Conservation (phyloP, 2,888 invertebrate species). For the Esperia sulphurella region DNA sequence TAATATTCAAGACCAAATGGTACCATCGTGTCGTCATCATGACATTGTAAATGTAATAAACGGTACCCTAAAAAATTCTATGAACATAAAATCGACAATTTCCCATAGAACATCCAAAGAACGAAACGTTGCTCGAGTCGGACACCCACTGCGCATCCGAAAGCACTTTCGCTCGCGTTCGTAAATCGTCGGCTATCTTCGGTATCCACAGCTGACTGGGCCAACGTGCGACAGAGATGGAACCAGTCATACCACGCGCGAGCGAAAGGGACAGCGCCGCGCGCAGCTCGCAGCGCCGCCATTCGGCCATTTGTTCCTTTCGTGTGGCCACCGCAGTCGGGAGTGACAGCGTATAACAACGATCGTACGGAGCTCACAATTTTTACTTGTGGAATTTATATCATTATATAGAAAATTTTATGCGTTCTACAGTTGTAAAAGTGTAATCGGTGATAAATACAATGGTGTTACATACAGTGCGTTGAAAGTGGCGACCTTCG, state of each 20-base stretch:
- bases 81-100: constrained; percentile 14
- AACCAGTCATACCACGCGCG: constrained; percentile 22
- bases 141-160: constrained; percentile 51
- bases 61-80: not conserved
- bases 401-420: constrained; percentile 54
- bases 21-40: too few species aligned
- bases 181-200: constrained; percentile 55
- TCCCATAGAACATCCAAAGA: constrained; percentile 25
- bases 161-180: constrained; percentile 70
- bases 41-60: not conserved
- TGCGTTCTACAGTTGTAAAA: constrained; percentile 36
- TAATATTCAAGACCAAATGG: too few species aligned
- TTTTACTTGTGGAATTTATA: constrained; percentile 66
- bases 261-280: constrained; percentile 34
- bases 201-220: constrained; percentile 74
- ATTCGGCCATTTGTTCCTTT: constrained; percentile 72
- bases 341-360: constrained; percentile 68
- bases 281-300: constrained; percentile 44
- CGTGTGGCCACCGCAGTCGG: constrained; percentile 64
- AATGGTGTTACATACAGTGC: constrained; percentile 26
- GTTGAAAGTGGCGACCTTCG: constrained; percentile 21
- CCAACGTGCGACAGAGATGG: constrained; percentile 48
- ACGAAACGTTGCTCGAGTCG: constrained; percentile 10
- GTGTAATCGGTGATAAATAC: constrained; percentile 20
- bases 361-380: constrained; percentile 52